Percentiles rank a stretch among this genome's conserved stretches.
Evolutionary conservation across 1,140 invertebrate genomes (phyloP).

Genomic region (Drosophila sp.): DNA sequence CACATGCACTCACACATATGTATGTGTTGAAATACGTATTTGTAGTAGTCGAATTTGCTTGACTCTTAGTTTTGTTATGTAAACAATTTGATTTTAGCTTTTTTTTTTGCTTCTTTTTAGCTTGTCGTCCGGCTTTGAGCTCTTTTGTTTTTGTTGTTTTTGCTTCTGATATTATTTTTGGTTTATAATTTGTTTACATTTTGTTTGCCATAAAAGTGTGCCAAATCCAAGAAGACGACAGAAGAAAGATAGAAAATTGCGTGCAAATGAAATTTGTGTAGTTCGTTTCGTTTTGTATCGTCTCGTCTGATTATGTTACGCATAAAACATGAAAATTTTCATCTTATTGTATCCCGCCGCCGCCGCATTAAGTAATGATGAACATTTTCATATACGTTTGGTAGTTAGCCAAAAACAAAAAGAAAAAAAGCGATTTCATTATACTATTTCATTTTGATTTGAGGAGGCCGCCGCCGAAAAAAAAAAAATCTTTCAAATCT

Average conservation of each 20-base stretch:
- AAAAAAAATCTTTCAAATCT: slow-evolving; percentile 1
- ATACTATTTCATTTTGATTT: slow-evolving; percentile 23
- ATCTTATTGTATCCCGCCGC: slow-evolving; percentile 18
- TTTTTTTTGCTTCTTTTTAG: slow-evolving; percentile 30
- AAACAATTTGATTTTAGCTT: slow-evolving; percentile 56
- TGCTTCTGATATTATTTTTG: slow-evolving; percentile 24
- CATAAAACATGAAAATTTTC: slow-evolving; percentile 51
- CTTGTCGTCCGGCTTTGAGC: slow-evolving; percentile 52
- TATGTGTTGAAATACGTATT: slow-evolving; percentile 16
- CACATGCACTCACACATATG: not conserved
- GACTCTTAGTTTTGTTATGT: slow-evolving; percentile 75
- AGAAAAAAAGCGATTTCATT: slow-evolving; percentile 27
- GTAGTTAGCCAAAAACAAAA: slow-evolving; percentile 68
- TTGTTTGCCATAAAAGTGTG: slow-evolving; percentile 69
- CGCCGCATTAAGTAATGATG: slow-evolving; percentile 65
- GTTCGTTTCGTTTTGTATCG: not conserved
- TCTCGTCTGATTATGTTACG: slow-evolving; percentile 46
- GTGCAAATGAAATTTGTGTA: slow-evolving; percentile 56
- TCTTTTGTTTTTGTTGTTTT: slow-evolving; percentile 24
- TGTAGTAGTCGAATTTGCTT: slow-evolving; percentile 25
- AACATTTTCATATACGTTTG: slow-evolving; percentile 59
- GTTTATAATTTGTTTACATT: slow-evolving; percentile 74
- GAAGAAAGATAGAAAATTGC: slow-evolving; percentile 45
- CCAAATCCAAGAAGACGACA: slow-evolving; percentile 40
- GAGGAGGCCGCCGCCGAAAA: slow-evolving; percentile 6